phyloP scores from a whole-genome alignment of 2,888 invertebrate genomes.

The Sinelater perroti region DNA sequence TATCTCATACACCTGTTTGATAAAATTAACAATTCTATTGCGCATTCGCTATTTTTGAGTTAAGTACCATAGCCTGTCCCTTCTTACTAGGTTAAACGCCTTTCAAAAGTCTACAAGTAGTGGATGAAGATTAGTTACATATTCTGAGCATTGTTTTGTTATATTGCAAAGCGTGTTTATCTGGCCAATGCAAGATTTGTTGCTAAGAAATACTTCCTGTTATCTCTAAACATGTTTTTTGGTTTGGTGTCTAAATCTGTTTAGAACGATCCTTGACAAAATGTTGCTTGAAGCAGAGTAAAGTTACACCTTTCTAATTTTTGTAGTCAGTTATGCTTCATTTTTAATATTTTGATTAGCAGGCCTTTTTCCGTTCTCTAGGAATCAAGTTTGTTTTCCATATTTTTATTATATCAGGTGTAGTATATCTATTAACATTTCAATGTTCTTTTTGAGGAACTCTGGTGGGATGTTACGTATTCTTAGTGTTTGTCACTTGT shows the following conservation, averaged over 20 bases:
- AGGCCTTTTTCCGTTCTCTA: not conserved
- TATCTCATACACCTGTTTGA: not conserved
- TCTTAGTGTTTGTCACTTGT: not conserved
- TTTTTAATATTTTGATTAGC: not conserved
- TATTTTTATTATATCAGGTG: not conserved
- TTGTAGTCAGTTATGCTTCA: not conserved
- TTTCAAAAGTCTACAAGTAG: not conserved
- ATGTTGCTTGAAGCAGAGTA: slow-evolving; percentile 1
- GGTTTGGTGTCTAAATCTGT: not conserved
- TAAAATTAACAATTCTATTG: not conserved
- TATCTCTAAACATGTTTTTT: not conserved
- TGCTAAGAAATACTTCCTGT: not conserved
- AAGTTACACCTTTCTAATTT: not conserved
- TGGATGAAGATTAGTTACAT: not conserved
- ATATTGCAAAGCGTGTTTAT: not conserved
- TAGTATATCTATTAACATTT: slow-evolving; percentile 1
- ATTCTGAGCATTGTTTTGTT: not conserved
- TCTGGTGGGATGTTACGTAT: slow-evolving; percentile 2
- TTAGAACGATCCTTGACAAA: not conserved
- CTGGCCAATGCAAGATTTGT: not conserved
- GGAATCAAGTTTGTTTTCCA: not conserved
- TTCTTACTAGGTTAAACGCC: not conserved
- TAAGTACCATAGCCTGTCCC: not conserved
- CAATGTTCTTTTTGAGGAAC: not conserved
- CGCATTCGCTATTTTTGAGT: not conserved